phyloP scores from a whole-genome alignment of 2,888 invertebrate genomes.

The Glyphotaelius pellucidus region DNA sequence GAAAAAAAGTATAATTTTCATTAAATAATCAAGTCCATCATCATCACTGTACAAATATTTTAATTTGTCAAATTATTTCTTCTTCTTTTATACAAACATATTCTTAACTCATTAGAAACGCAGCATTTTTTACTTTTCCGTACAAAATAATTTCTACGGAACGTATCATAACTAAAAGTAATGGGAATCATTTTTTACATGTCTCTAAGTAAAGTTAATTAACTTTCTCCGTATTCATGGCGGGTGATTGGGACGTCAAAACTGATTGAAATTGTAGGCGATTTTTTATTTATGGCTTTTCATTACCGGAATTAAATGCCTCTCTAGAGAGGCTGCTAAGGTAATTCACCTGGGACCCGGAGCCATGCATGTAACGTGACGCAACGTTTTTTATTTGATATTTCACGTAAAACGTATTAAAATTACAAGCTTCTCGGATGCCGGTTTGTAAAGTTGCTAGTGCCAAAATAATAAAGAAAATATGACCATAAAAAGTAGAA shows the following conservation, averaged over 20 bases:
- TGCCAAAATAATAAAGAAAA: background rate
- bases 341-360: background rate
- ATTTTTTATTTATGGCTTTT: slow-evolving; percentile 38
- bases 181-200: background rate
- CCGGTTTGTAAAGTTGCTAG: background rate
- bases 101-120: background rate
- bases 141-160: background rate
- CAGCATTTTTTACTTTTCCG: background rate
- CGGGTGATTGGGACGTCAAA: slow-evolving; percentile 4
- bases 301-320: slow-evolving; percentile 25
- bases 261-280: slow-evolving; percentile 4
- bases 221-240: slow-evolving; percentile 26
- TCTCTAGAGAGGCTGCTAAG: slow-evolving; percentile 1
- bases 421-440: background rate
- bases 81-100: background rate
- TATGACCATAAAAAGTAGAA: no score
- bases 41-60: background rate
- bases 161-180: background rate
- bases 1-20: no score
- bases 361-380: background rate
- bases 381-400: background rate
- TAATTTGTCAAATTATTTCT: background rate
- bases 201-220: slow-evolving; percentile 13
- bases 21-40: no score
- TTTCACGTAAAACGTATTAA: slow-evolving; percentile 15